Base-by-base conservation (phyloP, 2,888 invertebrate genomes). In the Tachina lurida region DNA sequence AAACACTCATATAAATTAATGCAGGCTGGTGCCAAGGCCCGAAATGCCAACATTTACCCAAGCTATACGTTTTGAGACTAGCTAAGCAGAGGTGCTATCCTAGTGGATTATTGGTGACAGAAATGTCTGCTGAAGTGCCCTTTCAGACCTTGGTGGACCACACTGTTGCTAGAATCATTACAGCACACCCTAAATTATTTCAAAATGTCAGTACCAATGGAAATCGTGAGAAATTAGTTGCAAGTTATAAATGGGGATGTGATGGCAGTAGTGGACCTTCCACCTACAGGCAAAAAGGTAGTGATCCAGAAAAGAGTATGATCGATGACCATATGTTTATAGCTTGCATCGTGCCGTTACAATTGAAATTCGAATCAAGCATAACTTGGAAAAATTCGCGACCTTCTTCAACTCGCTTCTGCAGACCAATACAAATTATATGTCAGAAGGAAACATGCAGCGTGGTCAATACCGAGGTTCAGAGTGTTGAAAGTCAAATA, bases 351-450 rank as follows among this genome's bases (percentile, higher is more conserved):
- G 74, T 74, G 74, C 74, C 62, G 52, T 31, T 71, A 12, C 70
- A 71, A 71, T 43, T 71, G 9, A 31, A 58, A 65, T 43, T 47
- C 43, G 15, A 10, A 63, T 31, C 17, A 17, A 15, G 4, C 17
- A 63, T 63, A 31, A 17, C 45, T 17, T 65, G 65, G 65, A 19
- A 47, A 19, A 49, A 65, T 49, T 47, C 47, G 10, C 19, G 47
- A 31, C 45, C 63, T 90, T 90, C 89, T 87, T 79, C 31, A 74
- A 80, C 74, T 65, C 78, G 88, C 88, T 89, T 90, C 89, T 31
- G 31, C 31, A 31, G 3, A 31, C 31, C 2, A 31, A 31, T 31
- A 31, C 2, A 31, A 31, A 31, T 31, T 31, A 31, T 2, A 4
- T 90, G 89, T 73, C 52, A 17, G 52, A 52, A 52, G 17, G 52